Conservation (phyloP, 2,113 vertebrate genomes). For the Poeciliopsis turrubarensis region DNA sequence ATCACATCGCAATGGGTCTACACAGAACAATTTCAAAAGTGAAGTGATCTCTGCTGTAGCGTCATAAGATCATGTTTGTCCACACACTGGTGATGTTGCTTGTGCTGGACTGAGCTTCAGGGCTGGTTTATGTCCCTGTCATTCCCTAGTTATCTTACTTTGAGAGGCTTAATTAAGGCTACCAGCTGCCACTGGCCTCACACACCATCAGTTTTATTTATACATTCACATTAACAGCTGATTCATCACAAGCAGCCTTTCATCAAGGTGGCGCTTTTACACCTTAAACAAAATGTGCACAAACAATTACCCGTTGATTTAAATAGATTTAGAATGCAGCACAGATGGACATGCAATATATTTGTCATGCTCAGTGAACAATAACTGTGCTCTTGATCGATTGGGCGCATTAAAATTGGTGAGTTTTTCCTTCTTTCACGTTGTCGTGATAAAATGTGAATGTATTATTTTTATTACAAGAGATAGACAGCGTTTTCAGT, state of each 20-base stretch:
- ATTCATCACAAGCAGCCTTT: slow-evolving; percentile 13
- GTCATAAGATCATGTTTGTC: background rate
- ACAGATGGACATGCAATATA: background rate
- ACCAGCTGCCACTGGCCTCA: slow-evolving; percentile 15
- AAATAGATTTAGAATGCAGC: background rate
- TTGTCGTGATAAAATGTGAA: background rate
- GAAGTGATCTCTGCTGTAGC: background rate
- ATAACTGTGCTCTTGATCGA: background rate
- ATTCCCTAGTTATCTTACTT: slow-evolving; percentile 4
- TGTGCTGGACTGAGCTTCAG: background rate
- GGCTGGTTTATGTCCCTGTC: slow-evolving; percentile 8
- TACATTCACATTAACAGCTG: slow-evolving; percentile 11
- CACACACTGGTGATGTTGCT: background rate
- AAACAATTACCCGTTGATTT: slow-evolving; percentile 17
- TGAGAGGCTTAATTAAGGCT: slow-evolving; percentile 11
- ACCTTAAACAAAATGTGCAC: background rate
- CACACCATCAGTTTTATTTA: slow-evolving; percentile 18
- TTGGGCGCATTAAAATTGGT: background rate
- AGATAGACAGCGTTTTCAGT: background rate
- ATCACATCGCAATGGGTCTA: background rate
- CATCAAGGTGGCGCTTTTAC: background rate
- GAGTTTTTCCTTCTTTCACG: background rate
- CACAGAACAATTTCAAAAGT: background rate
- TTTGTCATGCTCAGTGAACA: background rate
- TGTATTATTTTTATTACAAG: background rate